Base-by-base conservation (phyloP, 2,888 invertebrate genomes). In the Heliconius charithonia region DNA sequence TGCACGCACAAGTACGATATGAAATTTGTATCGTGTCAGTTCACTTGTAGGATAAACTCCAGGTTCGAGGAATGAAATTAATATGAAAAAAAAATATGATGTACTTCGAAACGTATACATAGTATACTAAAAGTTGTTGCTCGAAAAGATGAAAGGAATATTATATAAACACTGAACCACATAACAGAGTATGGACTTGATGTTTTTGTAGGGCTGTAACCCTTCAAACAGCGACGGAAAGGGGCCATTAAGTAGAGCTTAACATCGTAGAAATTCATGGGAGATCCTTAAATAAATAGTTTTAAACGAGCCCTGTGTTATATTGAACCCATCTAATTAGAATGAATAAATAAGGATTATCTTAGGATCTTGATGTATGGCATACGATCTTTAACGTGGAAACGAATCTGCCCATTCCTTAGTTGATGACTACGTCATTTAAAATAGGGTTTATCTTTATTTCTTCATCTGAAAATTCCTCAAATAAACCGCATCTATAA, bases 311-410 rank as follows among this genome's bases (percentile, higher is more conserved):
- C 79, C 78, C 66, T 56, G 77, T 75, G 75, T 81, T 81, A 85
- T 81, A 82, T 85, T 80, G 84, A 84, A 84, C 84, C 86, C 88
- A 86, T 87, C 91, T 92, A 92, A 93, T 93, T 91, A 91, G 87
- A 89, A 89, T 86, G 89, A 89, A 92, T 92, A 93, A 93, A 94
- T 91, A 87, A 84, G 90, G 91, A 92, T 93, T 92, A 94, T 92
- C 91, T 85, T 84, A 86, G 87, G 88, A 93, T 93, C 92, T 85
- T 86, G 87, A 89, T 87, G 85, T 84, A 66, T 37, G 56, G 79
- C 81, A 82, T 82, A 81, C 81, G 69, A 69, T 65, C 72, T 73
- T 76, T 73, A 77, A 41, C 72, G 32, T 75, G 27, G 73, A 80
- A 75, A 81, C 62, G 71, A 71, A 78, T 76, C 76, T 59, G 74